phyloP scores from a whole-genome alignment of 2,888 invertebrate species.

The Choreutis nemorana region DNA sequence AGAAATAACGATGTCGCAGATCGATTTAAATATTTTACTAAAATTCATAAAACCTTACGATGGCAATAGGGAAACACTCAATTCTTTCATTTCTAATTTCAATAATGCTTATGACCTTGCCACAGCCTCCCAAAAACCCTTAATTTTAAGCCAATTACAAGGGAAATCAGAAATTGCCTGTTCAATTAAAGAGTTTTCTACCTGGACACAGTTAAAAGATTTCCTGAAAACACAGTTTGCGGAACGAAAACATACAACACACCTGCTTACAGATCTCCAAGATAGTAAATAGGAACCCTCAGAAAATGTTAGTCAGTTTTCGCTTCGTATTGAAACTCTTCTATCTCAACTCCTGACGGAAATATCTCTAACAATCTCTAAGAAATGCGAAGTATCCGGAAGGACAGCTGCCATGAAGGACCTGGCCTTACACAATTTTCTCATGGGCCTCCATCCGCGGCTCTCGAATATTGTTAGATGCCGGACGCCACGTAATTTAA shows the following conservation, averaged over 20 bases:
- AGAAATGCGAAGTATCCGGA: slow-evolving; percentile 12
- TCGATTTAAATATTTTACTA: too few relatives aligned
- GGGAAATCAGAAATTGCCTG: slow-evolving; percentile 17
- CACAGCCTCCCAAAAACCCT: too few relatives aligned
- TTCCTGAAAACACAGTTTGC: slow-evolving; percentile 17
- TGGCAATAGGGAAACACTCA: too few relatives aligned
- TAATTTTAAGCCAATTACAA: slow-evolving; percentile 13
- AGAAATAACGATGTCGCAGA: too few relatives aligned
- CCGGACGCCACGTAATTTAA: slow-evolving; percentile 9
- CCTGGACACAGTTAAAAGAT: slow-evolving; percentile 15
- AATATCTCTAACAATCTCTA: slow-evolving; percentile 10
- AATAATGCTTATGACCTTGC: too few relatives aligned
- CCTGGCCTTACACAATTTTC: slow-evolving; percentile 13
- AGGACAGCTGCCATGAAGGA: slow-evolving; percentile 17
- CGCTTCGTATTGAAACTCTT: slow-evolving; percentile 14
- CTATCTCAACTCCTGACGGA: slow-evolving; percentile 16
- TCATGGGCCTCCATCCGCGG: slow-evolving; percentile 8
- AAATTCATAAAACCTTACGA: too few relatives aligned
- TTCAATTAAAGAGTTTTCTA: slow-evolving; percentile 15
- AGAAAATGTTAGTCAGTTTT: slow-evolving; percentile 15
- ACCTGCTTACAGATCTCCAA: slow-evolving; percentile 15
- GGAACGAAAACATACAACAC: slow-evolving; percentile 16
- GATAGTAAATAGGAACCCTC: slow-evolving; percentile 11
- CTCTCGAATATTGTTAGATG: slow-evolving; percentile 10
- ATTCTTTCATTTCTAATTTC: too few relatives aligned